Base-by-base conservation (phyloP, 2,888 invertebrate genomes). In the Unio pictorum region DNA sequence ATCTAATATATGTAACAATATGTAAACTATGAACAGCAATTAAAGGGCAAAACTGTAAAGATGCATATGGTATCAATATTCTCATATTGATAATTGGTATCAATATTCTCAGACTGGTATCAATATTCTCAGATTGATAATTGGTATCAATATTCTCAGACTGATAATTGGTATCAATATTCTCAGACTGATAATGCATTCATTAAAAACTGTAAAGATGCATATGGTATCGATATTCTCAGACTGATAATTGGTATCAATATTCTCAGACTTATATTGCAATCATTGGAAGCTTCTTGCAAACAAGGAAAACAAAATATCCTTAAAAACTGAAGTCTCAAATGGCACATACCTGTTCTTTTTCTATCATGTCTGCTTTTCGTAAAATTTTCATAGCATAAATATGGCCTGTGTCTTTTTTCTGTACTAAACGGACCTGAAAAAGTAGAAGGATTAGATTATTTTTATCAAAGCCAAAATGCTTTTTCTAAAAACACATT, bases 351-450 rank as follows among this genome's bases (percentile, higher is more conserved):
- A 91, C 92, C 92, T 99, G 99, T 91, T 99, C 99, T 90, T 99
- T 99, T 90, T 99, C 99, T 69, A 99, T 92, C 99, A 99, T 99
- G 90, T 99, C 99, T 6, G 96, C 96, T 90, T 99, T 99, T 79
- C 98, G 93, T 69, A 99, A 93, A 88, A 99, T 99, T 92, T 99
- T 99, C 99, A 99, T 99, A 58, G 99, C 99, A 91, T 99, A 99
- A 66, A 99, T 97, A 91, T 99, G 99, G 6, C 99, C 99, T 3
- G 99, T 99, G 91, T 99, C 99, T 91, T 97, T 97, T 91, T 99
- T 99, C 92, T 99, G 99, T 68, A 99, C 99, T 73, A 99, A 92
- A 79, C 99, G 94, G 69, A 99, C 99, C 93, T 93, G 84, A 23
- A 84, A 79, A 62, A 30, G 34, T 45, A 45, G 11, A 45, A 11